Evolutionary conservation across 2,113 vertebrate genomes (phyloP).

Genomic region (Ardeotis arabs): DNA sequence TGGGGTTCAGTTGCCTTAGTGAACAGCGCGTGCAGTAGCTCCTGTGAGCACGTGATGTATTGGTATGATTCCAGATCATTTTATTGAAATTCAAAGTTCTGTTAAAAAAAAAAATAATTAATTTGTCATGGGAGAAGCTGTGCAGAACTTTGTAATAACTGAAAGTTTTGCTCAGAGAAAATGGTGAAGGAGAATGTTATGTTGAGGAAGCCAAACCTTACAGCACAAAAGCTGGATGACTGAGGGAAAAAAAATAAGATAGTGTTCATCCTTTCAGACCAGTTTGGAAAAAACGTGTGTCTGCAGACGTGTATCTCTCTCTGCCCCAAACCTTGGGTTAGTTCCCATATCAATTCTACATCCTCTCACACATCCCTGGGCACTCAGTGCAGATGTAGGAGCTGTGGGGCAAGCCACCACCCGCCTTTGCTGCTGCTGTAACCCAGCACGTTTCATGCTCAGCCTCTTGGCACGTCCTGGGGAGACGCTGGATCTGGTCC

Average conservation of each 20-base stretch:
- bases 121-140: neutral
- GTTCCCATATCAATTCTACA: too few species aligned
- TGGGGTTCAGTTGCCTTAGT: accelerated
- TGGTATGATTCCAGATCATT: neutral
- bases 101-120: neutral
- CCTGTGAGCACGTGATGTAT: neutral
- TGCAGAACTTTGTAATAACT: neutral
- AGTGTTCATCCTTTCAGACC: too few species aligned
- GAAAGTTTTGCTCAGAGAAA: neutral
- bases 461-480: too few species aligned
- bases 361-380: too few species aligned
- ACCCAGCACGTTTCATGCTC: too few species aligned
- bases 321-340: too few species aligned
- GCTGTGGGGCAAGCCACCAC: too few species aligned
- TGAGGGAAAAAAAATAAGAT: neutral
- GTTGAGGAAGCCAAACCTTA: neutral
- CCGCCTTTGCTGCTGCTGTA: too few species aligned
- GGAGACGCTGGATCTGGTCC: too few species aligned
- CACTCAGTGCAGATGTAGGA: too few species aligned
- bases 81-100: neutral
- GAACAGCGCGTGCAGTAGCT: neutral
- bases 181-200: neutral
- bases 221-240: neutral
- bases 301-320: too few species aligned
- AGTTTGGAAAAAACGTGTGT: too few species aligned